Base-by-base conservation (phyloP, 2,797 vertebrate species). In the Megaceryle alcyon region DNA sequence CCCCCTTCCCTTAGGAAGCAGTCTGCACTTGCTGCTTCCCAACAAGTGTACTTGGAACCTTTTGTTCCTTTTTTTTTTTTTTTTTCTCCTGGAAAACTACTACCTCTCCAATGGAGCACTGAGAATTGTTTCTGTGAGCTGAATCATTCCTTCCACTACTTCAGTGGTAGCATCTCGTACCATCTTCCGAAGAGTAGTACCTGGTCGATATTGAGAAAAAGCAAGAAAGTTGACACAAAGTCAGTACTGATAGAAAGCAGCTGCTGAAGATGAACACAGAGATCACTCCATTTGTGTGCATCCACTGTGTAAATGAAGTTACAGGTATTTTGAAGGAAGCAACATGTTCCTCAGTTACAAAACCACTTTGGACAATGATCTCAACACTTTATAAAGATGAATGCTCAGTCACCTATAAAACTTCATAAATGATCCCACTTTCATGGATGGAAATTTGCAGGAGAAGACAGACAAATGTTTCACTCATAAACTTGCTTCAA, bases 121-220 rank as follows among this genome's bases (percentile, higher is more conserved):
- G 61, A 98, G 96, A 84, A 99, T 98, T 54, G 98, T 96, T 64
- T 99, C 99, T 81, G 98, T 56, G 54, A 99, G 98, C 82, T 99
- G 99, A 35, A 97, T 91, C 82, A 99, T 97, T 64, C 98, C 98
- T 25, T 99, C 99, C 96, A 99, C 96, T 33, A 99, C 98, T 54
- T 98, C 98, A 23, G 98, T 97, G 2, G 98, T 98, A 54, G 98
- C 98, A 9, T 98, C 98, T 92, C 99, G 97, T 66, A 99, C 98
- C 57, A 97, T 97, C 61, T 98, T 98, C 17, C 99, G 98, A 93
- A 99, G 94, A 21, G 98, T 98, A 69, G 98, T 96, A 37, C 99
- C 99, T 99, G 96, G 46, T 72, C 37, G 61, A 73, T 25, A 78
- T 75, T 4, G 48, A 91, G 13, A 65, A 90, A 88, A 31, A 82